phyloP scores from a whole-genome alignment of 1,140 invertebrate species.

The Amyelois transitella region DNA sequence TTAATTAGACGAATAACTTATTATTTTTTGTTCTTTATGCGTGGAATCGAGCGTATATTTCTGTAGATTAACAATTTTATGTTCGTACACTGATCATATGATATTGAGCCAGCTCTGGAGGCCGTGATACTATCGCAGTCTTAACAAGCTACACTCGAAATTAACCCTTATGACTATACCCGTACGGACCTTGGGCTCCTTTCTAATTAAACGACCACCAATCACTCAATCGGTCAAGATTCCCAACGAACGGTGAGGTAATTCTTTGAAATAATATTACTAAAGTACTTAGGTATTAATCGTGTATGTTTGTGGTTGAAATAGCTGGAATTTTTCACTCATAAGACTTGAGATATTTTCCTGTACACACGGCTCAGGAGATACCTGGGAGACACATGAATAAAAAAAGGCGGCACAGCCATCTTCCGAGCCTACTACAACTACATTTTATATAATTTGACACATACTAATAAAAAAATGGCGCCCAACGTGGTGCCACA shows the following conservation, averaged over 20 bases:
- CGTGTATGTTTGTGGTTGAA: no score
- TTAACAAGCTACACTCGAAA: conserved; percentile 2
- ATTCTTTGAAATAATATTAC: neutral
- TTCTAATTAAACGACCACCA: neutral
- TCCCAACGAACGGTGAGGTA: neutral
- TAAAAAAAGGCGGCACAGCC: no score
- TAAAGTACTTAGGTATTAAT: no score
- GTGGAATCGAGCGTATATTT: no score
- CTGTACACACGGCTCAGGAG: no score
- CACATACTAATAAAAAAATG: neutral
- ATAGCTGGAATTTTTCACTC: no score
- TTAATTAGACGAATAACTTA: no score
- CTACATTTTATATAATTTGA: neutral
- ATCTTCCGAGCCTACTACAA: no score
- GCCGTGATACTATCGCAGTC: neutral
- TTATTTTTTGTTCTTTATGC: no score
- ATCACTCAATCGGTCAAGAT: neutral
- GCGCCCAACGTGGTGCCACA: neutral
- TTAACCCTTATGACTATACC: neutral
- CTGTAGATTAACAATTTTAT: conserved; percentile 39
- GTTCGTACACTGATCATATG: neutral
- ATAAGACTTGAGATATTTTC: no score
- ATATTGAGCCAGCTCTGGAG: neutral
- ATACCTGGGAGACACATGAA: no score
- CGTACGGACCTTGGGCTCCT: neutral